Evolutionary conservation across 1,140 invertebrate genomes (phyloP), one percentile per base, ranked within the genome.

Genomic region (Eumaeus atala): DNA sequence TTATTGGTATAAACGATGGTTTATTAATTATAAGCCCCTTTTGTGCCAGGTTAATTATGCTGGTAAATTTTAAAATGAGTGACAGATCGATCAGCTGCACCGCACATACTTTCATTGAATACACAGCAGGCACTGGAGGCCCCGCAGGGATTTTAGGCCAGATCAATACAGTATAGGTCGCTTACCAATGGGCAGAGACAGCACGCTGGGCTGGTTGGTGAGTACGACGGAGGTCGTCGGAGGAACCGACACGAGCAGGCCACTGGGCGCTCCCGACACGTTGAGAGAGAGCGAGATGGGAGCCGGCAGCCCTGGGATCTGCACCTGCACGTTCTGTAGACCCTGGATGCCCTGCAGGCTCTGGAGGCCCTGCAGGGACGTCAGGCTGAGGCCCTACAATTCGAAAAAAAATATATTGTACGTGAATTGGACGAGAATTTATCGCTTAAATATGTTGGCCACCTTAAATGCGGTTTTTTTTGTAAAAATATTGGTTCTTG

Each of bases 301-400:
- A 63, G 94, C 93, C 10, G 92, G 89, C 38, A 95, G 89, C 38
- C 93, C 93, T 12, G 93, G 92, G 66, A 95, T 92, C 70, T 94
- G 94, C 35, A 95, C 92, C 87, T 93, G 89, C 9, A 95, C 92
- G 84, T 94, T 95, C 84, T 95, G 93, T 14, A 95, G 80, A 48
- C 93, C 93, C 49, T 93, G 91, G 51, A 95, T 90, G 2, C 91
- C 89, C 72, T 92, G 91, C 3, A 90, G 89, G 9, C 90, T 89
- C 72, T 92, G 91, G 2, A 90, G 89, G 9, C 90, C 89, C 73
- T 92, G 92, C 47, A 95, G 88, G 67, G 91, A 93, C 50, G 93
- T 90, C 54, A 95, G 88, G 84, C 94, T 95, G 50, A 95, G 90
- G 63, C 93, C 92, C 81, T 94, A 92, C 38, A 92, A 84, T 72